These are phyloP conservation scores for Helicoverpa zea DNA, from an alignment of 1,140 invertebrate genomes.

Conservation along the genomic window DNA sequence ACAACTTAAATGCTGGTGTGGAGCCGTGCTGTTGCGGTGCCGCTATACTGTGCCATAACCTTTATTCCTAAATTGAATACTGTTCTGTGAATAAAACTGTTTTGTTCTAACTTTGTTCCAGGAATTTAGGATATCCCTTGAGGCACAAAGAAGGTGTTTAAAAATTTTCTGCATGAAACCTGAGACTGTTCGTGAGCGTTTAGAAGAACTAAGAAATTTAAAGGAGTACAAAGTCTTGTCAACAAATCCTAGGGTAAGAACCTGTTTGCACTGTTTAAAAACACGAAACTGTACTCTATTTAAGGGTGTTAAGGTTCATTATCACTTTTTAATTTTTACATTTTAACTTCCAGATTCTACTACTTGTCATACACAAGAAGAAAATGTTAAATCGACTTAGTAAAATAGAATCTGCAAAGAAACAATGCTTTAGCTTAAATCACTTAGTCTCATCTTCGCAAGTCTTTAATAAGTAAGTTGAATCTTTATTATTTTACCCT, in stretches of 20 bases:
- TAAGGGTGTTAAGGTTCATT: not conserved
- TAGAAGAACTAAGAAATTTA: slow-evolving; percentile 84
- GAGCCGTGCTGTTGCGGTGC: too few species aligned
- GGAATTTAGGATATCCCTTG: slow-evolving; percentile 84
- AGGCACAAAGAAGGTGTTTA: slow-evolving; percentile 83
- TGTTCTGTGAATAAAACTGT: not conserved
- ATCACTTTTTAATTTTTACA: not conserved
- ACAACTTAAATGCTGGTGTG: too few species aligned
- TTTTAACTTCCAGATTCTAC: slow-evolving; percentile 76
- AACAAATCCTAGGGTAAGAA: slow-evolving; percentile 85
- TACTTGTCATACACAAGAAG: slow-evolving; percentile 87
- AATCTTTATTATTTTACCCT: not conserved
- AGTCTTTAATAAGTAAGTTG: slow-evolving; percentile 86
- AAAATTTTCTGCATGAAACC: slow-evolving; percentile 86
- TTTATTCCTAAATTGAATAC: too few species aligned
- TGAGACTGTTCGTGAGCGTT: slow-evolving; percentile 83
- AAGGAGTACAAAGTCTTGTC: slow-evolving; percentile 86
- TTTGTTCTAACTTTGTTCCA: slow-evolving; percentile 51
- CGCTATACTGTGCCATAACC: too few species aligned
- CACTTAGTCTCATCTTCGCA: slow-evolving; percentile 85
- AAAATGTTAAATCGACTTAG: slow-evolving; percentile 86
- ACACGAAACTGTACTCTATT: not conserved
- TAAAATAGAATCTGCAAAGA: slow-evolving; percentile 85
- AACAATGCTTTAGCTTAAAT: slow-evolving; percentile 87
- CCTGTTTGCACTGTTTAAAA: not conserved